phyloP scores from a whole-genome alignment of 2,888 invertebrate species.

The Ganaspis brasiliensis region DNA sequence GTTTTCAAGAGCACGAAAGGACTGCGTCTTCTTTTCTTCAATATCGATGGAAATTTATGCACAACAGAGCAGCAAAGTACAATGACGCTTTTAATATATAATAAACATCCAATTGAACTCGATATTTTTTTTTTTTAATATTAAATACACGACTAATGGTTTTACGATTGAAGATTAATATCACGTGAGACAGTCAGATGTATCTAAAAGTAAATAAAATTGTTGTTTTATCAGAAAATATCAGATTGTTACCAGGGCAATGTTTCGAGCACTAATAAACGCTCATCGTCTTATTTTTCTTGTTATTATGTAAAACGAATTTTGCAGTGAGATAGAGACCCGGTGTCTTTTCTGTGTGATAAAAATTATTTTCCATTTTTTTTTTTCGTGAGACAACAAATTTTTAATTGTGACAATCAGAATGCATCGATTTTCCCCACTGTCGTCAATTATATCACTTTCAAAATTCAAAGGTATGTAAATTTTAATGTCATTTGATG shows the following conservation, averaged over 20 bases:
- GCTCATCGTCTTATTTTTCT: constrained; percentile 9
- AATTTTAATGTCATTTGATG: not conserved
- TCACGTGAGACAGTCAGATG: not conserved
- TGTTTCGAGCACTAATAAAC: constrained; percentile 15
- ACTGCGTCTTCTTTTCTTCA: constrained; percentile 8
- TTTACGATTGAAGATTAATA: not conserved
- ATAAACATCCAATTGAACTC: not conserved
- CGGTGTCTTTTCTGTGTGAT: not conserved
- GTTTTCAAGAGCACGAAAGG: not conserved
- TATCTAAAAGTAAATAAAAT: constrained; percentile 32
- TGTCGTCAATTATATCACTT: not conserved
- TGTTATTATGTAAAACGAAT: constrained; percentile 32
- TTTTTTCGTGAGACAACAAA: not conserved
- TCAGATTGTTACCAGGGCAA: constrained; percentile 24
- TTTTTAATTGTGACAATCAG: not conserved
- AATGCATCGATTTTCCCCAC: not conserved
- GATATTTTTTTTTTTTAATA: not conserved
- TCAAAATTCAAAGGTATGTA: constrained; percentile 11
- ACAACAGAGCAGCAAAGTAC: not conserved
- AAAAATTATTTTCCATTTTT: not conserved
- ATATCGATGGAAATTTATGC: constrained; percentile 28
- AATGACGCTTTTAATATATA: constrained; percentile 1
- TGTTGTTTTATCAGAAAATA: constrained; percentile 31
- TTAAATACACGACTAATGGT: not conserved
- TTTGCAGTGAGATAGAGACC: not conserved